Evolutionary conservation across 2,888 invertebrate species (phyloP), one percentile per base, ranked within the genome.

Genomic region (Meteorus colon): DNA sequence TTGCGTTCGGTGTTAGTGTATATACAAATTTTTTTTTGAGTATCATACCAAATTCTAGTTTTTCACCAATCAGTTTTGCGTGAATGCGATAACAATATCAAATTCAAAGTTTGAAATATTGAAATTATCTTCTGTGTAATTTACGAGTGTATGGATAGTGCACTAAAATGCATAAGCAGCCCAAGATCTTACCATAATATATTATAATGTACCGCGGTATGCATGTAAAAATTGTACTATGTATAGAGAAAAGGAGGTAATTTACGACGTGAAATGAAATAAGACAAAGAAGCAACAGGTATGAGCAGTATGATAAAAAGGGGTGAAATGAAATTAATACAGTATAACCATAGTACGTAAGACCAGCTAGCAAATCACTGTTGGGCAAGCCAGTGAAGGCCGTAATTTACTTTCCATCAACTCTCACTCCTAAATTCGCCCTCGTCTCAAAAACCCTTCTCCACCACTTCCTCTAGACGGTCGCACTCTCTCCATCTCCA

Each of bases 331-430:
- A 55, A 45, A 29, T 68, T 45, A n/a, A 63, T 27, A 31, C 5
- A 24, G 24, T 2, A 12, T 41, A 14, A 51, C 24, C 37, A 45
- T 74, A 63, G 19, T 1, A 55, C 55, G 24, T 14, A 16, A 34
- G 77, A 84, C 83, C 85, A 85, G 83, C 82, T 84, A 85, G 85
- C 82, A 82, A 82, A 78, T 84, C 81, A 81, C 69, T 74, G 66
- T 63, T 12, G 66, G 48, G 12, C 8, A 10, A 41, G 6, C 41
- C 12, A 12, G 19, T 55, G 81, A 79, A 81, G 81, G 83, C 85
- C 85, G 85, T 85, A 85, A 85, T 45, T 16, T 75, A 19, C 19
- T 19, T 55, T 55, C 72, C 67, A 71, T 66, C 45, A 65, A 4
- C 66, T 65, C 74, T 79, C 77, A 77, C 77, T 63, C 12, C 14